phyloP scores from a whole-genome alignment of 2,888 invertebrate species.

The Leptinotarsa juncta region DNA sequence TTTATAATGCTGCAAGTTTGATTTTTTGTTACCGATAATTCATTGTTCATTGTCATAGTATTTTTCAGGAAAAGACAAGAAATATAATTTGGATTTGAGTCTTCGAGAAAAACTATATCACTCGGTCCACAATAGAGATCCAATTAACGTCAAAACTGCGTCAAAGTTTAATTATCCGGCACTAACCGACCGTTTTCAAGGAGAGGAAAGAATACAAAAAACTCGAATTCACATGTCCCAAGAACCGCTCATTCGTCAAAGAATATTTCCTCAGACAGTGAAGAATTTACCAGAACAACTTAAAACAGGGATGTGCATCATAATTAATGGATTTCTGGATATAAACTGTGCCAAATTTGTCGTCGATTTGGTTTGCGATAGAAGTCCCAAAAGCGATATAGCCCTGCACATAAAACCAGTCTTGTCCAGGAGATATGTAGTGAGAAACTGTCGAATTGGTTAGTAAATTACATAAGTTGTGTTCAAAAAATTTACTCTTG shows the following conservation, averaged over 20 bases:
- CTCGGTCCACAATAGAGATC: too few relatives aligned
- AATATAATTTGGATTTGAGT: too few relatives aligned
- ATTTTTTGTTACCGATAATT: too few relatives aligned
- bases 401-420: constrained; percentile 87
- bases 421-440: constrained; percentile 78
- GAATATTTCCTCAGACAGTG: background rate
- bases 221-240: background rate
- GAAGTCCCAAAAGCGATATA: constrained; percentile 66
- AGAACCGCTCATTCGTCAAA: background rate
- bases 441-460: constrained; percentile 62
- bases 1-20: too few relatives aligned
- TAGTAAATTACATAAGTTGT: background rate
- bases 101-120: too few relatives aligned
- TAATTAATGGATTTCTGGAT: constrained; percentile 49
- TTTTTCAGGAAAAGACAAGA: too few relatives aligned
- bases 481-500: background rate
- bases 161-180: too few relatives aligned
- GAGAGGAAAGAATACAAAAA: background rate
- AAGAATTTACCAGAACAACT: constrained; percentile 54
- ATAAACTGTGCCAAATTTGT: constrained; percentile 70
- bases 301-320: constrained; percentile 53
- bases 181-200: too few relatives aligned
- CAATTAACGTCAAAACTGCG: too few relatives aligned
- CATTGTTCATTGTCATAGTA: too few relatives aligned
- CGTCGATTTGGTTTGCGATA: constrained; percentile 71